Percentiles rank a stretch among this genome's conserved stretches.
These are phyloP conservation scores for Limulus polyphemus DNA, from an alignment of 2,888 invertebrate species.

Conservation along the genomic window DNA sequence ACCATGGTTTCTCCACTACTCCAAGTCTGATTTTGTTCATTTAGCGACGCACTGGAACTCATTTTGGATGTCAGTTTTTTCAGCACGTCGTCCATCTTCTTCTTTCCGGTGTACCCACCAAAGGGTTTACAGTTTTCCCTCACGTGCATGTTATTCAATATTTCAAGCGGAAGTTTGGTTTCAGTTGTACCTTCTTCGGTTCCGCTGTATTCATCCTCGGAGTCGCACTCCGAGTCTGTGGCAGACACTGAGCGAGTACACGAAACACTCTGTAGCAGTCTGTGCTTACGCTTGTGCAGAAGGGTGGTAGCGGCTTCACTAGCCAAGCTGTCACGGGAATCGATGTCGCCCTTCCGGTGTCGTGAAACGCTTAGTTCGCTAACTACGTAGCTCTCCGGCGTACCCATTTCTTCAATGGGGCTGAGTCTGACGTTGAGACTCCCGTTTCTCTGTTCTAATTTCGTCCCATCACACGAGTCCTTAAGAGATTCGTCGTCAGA, in stretches of 20 bases:
- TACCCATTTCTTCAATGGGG: no score
- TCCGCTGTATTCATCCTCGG: slow-evolving; percentile 14
- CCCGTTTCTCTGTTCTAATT: no score
- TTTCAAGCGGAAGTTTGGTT: no score
- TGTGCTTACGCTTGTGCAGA: slow-evolving; percentile 31
- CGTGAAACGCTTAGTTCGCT: no score
- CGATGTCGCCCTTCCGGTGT: slow-evolving; percentile 8
- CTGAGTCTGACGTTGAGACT: no score
- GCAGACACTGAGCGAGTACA: slow-evolving; percentile 27
- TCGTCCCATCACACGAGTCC: no score
- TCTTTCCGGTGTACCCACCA: background rate
- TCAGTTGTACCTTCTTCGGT: background rate
- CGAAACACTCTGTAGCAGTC: slow-evolving; percentile 31
- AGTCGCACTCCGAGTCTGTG: slow-evolving; percentile 30
- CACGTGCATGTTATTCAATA: no score
- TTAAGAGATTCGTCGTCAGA: no score
- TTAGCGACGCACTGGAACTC: slow-evolving; percentile 48
- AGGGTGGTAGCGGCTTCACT: slow-evolving; percentile 21
- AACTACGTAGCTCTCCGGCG: no score
- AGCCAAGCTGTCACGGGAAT: slow-evolving; percentile 18
- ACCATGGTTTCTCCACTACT: no score
- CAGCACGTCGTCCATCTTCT: slow-evolving; percentile 70
- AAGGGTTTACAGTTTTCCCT: no score
- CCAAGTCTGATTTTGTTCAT: slow-evolving; percentile 1
- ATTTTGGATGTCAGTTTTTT: slow-evolving; percentile 74